Conservation (phyloP, 2,113 vertebrate genomes). For the Lates calcarifer region DNA sequence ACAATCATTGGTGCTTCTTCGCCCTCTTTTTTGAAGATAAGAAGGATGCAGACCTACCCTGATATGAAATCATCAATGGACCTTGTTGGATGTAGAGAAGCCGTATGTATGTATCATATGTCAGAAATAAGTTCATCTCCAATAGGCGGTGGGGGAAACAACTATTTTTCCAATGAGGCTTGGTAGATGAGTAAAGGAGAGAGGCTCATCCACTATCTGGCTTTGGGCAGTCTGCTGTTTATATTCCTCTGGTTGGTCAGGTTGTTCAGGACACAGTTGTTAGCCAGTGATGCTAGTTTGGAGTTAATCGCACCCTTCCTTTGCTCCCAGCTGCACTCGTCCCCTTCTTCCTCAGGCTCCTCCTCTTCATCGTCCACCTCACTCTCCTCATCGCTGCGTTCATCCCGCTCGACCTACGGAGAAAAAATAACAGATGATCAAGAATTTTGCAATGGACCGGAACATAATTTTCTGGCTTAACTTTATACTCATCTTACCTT, state of each 20-base stretch:
- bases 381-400: slow-evolving; percentile 93
- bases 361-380: slow-evolving; percentile 88
- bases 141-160: no score
- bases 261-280: slow-evolving; percentile 83
- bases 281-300: slow-evolving; percentile 71
- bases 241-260: slow-evolving; percentile 82
- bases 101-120: slow-evolving; percentile 1
- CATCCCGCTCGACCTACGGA: slow-evolving; percentile 89
- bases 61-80: slow-evolving; percentile 66
- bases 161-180: not conserved
- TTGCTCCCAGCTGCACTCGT: slow-evolving; percentile 66
- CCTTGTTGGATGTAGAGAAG: slow-evolving; percentile 22
- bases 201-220: slow-evolving; percentile 79
- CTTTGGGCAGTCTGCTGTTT: slow-evolving; percentile 81
- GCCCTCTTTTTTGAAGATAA: slow-evolving; percentile 9
- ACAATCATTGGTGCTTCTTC: slow-evolving; percentile 48
- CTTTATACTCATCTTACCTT: slow-evolving; percentile 82
- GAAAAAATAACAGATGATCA: not conserved
- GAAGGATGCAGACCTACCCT: slow-evolving; percentile 33
- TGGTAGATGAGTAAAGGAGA: not conserved
- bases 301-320: slow-evolving; percentile 78
- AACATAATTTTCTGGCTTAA: not conserved
- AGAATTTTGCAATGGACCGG: accelerated
- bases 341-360: slow-evolving; percentile 64
- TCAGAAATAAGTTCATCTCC: slow-evolving; percentile 10